Evolutionary conservation across 1,140 invertebrate species (phyloP).

Genomic region (Stenopsyche tienmushanensis): DNA sequence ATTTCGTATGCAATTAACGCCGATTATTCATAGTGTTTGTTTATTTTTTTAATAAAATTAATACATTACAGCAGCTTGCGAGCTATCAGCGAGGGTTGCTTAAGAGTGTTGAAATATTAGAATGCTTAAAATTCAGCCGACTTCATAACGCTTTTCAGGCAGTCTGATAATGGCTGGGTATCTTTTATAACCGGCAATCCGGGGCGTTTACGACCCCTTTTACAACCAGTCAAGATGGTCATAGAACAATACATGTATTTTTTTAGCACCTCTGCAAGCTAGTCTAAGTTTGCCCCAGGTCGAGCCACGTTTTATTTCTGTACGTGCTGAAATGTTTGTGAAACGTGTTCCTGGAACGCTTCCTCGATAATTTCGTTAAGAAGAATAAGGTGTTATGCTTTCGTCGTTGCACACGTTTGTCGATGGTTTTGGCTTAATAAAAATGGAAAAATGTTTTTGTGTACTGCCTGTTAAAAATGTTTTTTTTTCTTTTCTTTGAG

Average conservation of each 20-base stretch:
- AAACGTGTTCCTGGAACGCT: neutral
- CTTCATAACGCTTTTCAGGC: neutral
- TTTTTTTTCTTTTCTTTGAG: no score
- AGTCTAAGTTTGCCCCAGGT: neutral
- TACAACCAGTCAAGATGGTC: constrained; percentile 21
- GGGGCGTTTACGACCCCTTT: constrained; percentile 17
- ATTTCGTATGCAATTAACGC: no score
- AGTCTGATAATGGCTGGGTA: constrained; percentile 12
- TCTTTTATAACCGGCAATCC: constrained; percentile 16
- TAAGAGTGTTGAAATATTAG: no score
- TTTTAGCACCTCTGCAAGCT: neutral
- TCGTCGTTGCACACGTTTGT: no score
- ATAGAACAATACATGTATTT: constrained; percentile 23
- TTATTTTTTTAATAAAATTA: no score
- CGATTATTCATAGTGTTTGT: no score
- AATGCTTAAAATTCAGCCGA: neutral
- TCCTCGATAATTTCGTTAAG: neutral
- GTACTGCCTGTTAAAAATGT: no score
- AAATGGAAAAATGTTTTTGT: no score
- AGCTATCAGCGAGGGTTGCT: no score
- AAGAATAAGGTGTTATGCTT: neutral
- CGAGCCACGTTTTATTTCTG: constrained; percentile 20
- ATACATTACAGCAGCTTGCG: no score
- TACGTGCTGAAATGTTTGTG: constrained; percentile 9
- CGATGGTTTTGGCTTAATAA: no score